Percentiles rank a stretch among this genome's conserved stretches.
Conservation (phyloP, 2,797 vertebrate species). For the Philypnodon macrostomus region DNA sequence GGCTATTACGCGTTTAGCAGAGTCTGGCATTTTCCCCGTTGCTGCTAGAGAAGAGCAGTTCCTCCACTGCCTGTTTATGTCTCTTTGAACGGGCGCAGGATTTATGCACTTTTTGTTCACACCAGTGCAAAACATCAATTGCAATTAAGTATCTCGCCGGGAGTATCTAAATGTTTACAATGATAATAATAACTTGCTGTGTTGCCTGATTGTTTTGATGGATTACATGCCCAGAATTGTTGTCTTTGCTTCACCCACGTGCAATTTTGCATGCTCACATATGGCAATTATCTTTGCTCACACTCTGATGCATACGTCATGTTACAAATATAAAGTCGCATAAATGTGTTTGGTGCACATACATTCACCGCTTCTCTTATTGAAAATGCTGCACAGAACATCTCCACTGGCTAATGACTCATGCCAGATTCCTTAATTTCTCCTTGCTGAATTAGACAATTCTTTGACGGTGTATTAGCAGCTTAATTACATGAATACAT, state of each 20-base stretch:
- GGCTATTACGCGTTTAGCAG: slow-evolving; percentile 57
- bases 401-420: slow-evolving; percentile 83
- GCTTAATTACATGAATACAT: slow-evolving; percentile 83
- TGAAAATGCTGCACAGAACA: slow-evolving; percentile 77
- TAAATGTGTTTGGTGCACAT: slow-evolving; percentile 56
- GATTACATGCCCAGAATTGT: slow-evolving; percentile 69
- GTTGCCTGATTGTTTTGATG: slow-evolving; percentile 67
- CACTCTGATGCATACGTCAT: slow-evolving; percentile 39
- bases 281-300: slow-evolving; percentile 59
- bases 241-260: slow-evolving; percentile 61
- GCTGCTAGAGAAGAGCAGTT: slow-evolving; percentile 48
- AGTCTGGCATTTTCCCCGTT: slow-evolving; percentile 58
- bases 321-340: slow-evolving; percentile 56
- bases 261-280: slow-evolving; percentile 60
- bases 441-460: slow-evolving; percentile 84
- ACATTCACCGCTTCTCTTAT: slow-evolving; percentile 75
- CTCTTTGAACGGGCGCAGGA: too few species aligned
- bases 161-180: slow-evolving; percentile 76
- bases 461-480: slow-evolving; percentile 83
- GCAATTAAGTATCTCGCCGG: slow-evolving; percentile 73
- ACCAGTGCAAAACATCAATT: slow-evolving; percentile 72
- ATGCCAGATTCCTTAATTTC: slow-evolving; percentile 83
- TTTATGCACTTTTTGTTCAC: slow-evolving; percentile 59
- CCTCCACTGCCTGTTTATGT: slow-evolving; percentile 32
- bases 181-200: slow-evolving; percentile 69